Evolutionary conservation across 1,140 invertebrate species (phyloP).

Genomic region (Calosoma granatense): DNA sequence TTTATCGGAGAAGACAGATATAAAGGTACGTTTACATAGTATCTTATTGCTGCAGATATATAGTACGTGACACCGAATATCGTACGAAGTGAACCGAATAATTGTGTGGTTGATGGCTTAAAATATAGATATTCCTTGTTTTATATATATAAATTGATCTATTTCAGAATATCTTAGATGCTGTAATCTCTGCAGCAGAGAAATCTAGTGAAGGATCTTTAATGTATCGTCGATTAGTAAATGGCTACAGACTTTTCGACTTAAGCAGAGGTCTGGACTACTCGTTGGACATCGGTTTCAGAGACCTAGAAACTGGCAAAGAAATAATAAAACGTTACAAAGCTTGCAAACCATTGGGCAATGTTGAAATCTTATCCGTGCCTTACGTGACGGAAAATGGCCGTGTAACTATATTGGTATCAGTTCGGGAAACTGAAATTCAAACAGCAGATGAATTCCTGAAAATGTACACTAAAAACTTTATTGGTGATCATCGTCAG

Average conservation of each 20-base stretch:
- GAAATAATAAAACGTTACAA: slow-evolving; percentile 39
- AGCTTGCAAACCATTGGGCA: slow-evolving; percentile 67
- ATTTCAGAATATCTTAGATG: slow-evolving; percentile 49
- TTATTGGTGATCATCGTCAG: slow-evolving; percentile 62
- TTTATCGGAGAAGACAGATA: slow-evolving; percentile 52
- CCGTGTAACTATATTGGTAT: slow-evolving; percentile 64
- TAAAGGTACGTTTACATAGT: slow-evolving; percentile 41
- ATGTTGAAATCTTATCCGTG: slow-evolving; percentile 74
- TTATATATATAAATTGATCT: slow-evolving; percentile 14
- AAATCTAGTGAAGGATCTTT: slow-evolving; percentile 43
- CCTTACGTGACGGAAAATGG: slow-evolving; percentile 88
- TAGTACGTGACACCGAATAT: neutral
- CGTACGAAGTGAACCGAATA: neutral
- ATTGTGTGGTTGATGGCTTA: no score
- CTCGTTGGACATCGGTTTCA: slow-evolving; percentile 56
- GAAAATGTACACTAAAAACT: slow-evolving; percentile 50
- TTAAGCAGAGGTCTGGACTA: slow-evolving; percentile 83
- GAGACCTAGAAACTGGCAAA: slow-evolving; percentile 27
- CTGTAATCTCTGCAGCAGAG: slow-evolving; percentile 41
- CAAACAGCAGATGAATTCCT: slow-evolving; percentile 52
- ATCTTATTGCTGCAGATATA: neutral
- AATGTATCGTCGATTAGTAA: slow-evolving; percentile 50
- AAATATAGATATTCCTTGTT: no score
- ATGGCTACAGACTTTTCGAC: slow-evolving; percentile 80
- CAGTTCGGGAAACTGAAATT: slow-evolving; percentile 43